Evolutionary conservation across 2,888 invertebrate species (phyloP).

Genomic region (Cataglyphis livida): DNA sequence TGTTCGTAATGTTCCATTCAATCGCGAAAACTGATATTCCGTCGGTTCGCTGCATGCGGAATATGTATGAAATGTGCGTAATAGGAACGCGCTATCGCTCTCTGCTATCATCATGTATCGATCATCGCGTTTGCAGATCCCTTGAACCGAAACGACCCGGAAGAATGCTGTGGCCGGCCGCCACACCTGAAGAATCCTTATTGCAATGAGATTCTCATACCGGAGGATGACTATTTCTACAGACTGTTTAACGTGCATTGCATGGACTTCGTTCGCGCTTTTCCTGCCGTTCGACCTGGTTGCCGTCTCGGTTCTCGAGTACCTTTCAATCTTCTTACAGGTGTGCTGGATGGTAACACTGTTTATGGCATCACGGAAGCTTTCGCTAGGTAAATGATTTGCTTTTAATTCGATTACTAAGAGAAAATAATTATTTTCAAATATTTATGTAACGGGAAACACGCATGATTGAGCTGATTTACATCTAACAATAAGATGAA

Average conservation of each 20-base stretch:
- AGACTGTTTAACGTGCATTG: constrained; percentile 93
- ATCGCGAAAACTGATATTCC: constrained; percentile 16
- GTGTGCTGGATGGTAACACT: constrained; percentile 95
- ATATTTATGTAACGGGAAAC: neutral
- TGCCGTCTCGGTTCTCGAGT: constrained; percentile 94
- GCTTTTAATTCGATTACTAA: neutral
- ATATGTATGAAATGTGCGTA: constrained; percentile 9
- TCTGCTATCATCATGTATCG: constrained; percentile 31
- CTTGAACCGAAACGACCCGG: constrained; percentile 94
- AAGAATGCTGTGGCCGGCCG: constrained; percentile 95
- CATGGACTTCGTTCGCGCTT: constrained; percentile 95
- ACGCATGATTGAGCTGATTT: neutral
- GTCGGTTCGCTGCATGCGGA: neutral
- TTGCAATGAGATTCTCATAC: constrained; percentile 95
- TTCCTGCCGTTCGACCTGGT: constrained; percentile 94
- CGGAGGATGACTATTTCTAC: constrained; percentile 97
- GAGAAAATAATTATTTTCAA: neutral
- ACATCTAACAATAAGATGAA: neutral
- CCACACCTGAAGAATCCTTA: constrained; percentile 95
- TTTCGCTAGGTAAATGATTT: constrained; percentile 89
- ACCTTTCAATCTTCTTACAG: constrained; percentile 95
- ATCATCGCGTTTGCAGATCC: constrained; percentile 88
- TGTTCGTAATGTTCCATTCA: constrained; percentile 15
- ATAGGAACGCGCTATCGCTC: neutral
- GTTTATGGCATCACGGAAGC: constrained; percentile 95